Conservation (phyloP, 2,888 invertebrate species). For the Aleiodes testaceus region DNA sequence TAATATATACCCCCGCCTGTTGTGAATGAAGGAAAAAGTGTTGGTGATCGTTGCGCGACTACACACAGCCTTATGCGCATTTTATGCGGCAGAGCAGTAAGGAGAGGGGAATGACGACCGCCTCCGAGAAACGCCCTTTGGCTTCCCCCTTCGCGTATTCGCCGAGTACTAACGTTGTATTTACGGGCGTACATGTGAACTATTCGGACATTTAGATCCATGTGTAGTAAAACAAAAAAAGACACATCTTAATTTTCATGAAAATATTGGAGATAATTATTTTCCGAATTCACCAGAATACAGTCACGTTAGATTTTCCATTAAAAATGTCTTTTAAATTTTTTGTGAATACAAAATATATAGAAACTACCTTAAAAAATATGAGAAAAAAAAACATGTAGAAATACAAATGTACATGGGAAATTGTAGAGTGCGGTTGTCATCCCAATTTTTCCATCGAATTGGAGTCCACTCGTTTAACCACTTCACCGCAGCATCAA, state of each 20-base stretch:
- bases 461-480: slow-evolving; percentile 15
- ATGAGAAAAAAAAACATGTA: too few relatives aligned
- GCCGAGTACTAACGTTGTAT: slow-evolving; percentile 31
- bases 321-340: slow-evolving; percentile 4
- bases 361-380: not conserved
- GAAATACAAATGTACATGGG: slow-evolving; percentile 7
- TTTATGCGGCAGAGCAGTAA: slow-evolving; percentile 48
- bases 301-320: not conserved
- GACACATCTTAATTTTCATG: too few relatives aligned
- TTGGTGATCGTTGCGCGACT: slow-evolving; percentile 42
- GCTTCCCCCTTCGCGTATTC: slow-evolving; percentile 57
- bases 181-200: slow-evolving; percentile 40
- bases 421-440: slow-evolving; percentile 27
- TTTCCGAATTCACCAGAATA: not conserved
- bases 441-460: slow-evolving; percentile 24
- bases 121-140: slow-evolving; percentile 72
- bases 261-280: too few relatives aligned
- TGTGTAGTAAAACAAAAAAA: too few relatives aligned
- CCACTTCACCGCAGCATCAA: slow-evolving; percentile 21
- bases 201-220: not conserved
- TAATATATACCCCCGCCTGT: slow-evolving; percentile 20
- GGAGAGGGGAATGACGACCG: slow-evolving; percentile 69
- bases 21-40: not conserved
- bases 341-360: not conserved
- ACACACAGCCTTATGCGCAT: slow-evolving; percentile 52